phyloP scores from a whole-genome alignment of 2,113 vertebrate genomes.

The Corythornis madagascariensis region DNA sequence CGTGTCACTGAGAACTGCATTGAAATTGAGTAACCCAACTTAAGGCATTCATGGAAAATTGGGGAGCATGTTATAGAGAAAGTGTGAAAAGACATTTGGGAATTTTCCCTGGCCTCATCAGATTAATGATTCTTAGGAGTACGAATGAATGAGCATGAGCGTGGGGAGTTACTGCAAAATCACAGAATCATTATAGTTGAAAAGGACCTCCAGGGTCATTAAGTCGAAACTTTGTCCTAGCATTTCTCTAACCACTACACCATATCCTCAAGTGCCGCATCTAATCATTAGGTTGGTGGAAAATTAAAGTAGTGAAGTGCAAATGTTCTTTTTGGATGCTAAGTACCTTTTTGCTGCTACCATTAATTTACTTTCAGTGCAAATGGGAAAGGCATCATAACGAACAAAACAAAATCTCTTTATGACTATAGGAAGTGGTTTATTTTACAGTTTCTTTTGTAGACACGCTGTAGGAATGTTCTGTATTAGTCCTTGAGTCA shows the following conservation, averaged over 20 bases:
- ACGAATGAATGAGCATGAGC: not conserved
- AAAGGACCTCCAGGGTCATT: too few relatives aligned
- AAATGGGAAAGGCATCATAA: not conserved
- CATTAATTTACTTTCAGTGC: not conserved
- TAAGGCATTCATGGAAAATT: not conserved
- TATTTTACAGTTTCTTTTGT: not conserved
- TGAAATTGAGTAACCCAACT: not conserved
- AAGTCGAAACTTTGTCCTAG: too few relatives aligned
- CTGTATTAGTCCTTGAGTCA: not conserved
- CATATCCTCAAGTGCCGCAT: too few relatives aligned
- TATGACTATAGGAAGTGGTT: not conserved
- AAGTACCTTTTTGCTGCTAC: not conserved
- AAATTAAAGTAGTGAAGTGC: not conserved
- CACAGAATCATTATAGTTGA: too few relatives aligned
- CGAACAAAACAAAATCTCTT: not conserved
- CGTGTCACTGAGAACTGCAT: rapidly evolving
- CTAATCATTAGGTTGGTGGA: not conserved
- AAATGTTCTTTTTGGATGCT: not conserved
- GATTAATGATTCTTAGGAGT: not conserved
- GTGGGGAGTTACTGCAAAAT: not conserved
- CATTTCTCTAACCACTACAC: too few relatives aligned
- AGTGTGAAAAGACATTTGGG: not conserved
- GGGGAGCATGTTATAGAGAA: not conserved
- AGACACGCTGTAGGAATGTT: not conserved
- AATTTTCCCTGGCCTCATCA: not conserved